Conservation (phyloP, 2,113 vertebrate species). For the Aphelocoma coerulescens region DNA sequence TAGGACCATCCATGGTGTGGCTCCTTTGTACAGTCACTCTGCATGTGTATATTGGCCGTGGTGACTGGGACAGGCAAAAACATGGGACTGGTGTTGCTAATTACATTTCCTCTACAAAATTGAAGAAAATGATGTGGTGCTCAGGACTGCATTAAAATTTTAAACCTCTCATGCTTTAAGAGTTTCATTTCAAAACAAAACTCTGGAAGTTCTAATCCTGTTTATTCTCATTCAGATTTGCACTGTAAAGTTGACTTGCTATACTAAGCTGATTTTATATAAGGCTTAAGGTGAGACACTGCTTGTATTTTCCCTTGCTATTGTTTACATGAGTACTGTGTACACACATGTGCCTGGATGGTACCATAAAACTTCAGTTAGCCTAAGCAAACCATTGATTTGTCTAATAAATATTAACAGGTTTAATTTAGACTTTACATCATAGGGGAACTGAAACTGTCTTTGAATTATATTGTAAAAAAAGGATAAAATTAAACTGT, state of each 20-base stretch:
- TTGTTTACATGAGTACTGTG: conserved; percentile 59
- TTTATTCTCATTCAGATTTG: conserved; percentile 32
- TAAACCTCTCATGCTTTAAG: conserved; percentile 16
- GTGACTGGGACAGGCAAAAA: neutral
- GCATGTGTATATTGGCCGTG: neutral
- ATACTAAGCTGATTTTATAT: conserved; percentile 13
- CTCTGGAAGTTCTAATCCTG: neutral
- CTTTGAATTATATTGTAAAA: conserved; percentile 50
- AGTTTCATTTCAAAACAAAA: neutral
- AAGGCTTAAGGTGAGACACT: conserved; percentile 37
- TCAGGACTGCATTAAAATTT: conserved; percentile 38
- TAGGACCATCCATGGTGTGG: neutral
- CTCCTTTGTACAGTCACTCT: neutral
- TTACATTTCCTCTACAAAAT: neutral
- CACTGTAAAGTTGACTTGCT: conserved; percentile 50
- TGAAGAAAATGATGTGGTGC: neutral
- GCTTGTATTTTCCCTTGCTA: conserved; percentile 54
- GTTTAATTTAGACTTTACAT: conserved; percentile 26
- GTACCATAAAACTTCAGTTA: conserved; percentile 38
- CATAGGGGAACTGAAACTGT: conserved; percentile 44
- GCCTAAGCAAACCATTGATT: conserved; percentile 43
- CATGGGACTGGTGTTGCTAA: neutral
- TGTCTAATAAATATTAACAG: conserved; percentile 56
- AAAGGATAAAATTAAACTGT: conserved; percentile 59
- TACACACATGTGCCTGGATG: conserved; percentile 45